phyloP scores from a whole-genome alignment of 2,888 invertebrate species.

The Cylloceria caligata region DNA sequence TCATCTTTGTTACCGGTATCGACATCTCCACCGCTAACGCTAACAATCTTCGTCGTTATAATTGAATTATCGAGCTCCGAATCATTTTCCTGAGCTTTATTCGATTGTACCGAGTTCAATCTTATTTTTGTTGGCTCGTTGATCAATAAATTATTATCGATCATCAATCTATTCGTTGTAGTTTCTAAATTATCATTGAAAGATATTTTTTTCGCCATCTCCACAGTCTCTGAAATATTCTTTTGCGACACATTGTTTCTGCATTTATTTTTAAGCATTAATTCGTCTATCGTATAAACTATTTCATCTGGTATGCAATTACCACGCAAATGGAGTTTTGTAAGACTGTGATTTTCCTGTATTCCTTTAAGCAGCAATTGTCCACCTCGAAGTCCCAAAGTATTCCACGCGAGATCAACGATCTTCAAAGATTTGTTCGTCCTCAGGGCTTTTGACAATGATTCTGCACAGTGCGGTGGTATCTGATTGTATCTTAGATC shows the following conservation, averaged over 20 bases:
- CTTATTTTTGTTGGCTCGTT: slow-evolving; percentile 5
- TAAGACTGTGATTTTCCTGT: slow-evolving; percentile 76
- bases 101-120: neutral
- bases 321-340: slow-evolving; percentile 79
- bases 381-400: slow-evolving; percentile 82
- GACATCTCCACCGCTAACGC: slow-evolving; percentile 19
- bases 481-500: slow-evolving; percentile 84
- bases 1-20: slow-evolving; percentile 28
- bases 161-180: neutral
- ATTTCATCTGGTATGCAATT: slow-evolving; percentile 83
- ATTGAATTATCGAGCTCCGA: slow-evolving; percentile 30
- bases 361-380: slow-evolving; percentile 79
- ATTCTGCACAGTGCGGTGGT: slow-evolving; percentile 78
- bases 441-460: slow-evolving; percentile 77
- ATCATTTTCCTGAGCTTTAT: slow-evolving; percentile 1
- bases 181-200: slow-evolving; percentile 42
- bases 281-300: slow-evolving; percentile 76
- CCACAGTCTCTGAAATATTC: slow-evolving; percentile 62
- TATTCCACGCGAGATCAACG: slow-evolving; percentile 83
- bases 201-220: slow-evolving; percentile 55
- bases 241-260: slow-evolving; percentile 63
- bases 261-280: slow-evolving; percentile 72
- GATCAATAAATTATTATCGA: neutral
- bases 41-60: slow-evolving; percentile 20
- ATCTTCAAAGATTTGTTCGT: slow-evolving; percentile 79